phyloP scores from a whole-genome alignment of 2,797 vertebrate genomes.

The Centropyge bicolor region DNA sequence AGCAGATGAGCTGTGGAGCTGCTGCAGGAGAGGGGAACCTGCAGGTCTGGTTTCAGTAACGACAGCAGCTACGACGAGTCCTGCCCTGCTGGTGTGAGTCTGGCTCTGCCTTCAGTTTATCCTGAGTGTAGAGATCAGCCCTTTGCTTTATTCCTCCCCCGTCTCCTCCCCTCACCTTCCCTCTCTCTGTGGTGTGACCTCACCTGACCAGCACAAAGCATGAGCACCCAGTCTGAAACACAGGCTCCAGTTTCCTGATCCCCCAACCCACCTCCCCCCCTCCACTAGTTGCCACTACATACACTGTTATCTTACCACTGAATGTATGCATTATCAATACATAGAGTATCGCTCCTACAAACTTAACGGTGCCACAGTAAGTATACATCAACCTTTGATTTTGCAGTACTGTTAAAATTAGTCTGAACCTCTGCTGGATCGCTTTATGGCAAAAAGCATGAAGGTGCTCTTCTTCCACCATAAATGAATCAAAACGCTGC shows the following conservation, averaged over 20 bases:
- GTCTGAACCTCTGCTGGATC: not conserved
- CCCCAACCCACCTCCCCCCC: slow-evolving; percentile 27
- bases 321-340: slow-evolving; percentile 2
- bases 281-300: slow-evolving; percentile 19
- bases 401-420: not conserved
- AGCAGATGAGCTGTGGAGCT: slow-evolving; percentile 21
- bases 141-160: slow-evolving; percentile 39
- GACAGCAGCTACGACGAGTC: not conserved
- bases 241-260: slow-evolving; percentile 40
- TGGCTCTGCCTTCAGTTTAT: slow-evolving; percentile 13
- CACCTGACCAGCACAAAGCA: slow-evolving; percentile 71
- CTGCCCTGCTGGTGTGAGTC: slow-evolving; percentile 13
- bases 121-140: slow-evolving; percentile 23
- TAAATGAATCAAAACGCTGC: not conserved
- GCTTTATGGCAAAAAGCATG: not conserved
- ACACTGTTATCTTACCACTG: slow-evolving; percentile 2
- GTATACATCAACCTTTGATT: not conserved
- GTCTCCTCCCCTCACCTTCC: slow-evolving; percentile 49
- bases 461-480: not conserved
- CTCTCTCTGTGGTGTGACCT: slow-evolving; percentile 69
- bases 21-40: slow-evolving; percentile 20
- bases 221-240: slow-evolving; percentile 65
- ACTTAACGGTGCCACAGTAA: not conserved
- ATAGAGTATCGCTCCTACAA: slow-evolving; percentile 4
- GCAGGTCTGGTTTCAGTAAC: slow-evolving; percentile 6